Evolutionary conservation across 2,113 vertebrate genomes (phyloP).

Genomic region (Notothenia rossii): DNA sequence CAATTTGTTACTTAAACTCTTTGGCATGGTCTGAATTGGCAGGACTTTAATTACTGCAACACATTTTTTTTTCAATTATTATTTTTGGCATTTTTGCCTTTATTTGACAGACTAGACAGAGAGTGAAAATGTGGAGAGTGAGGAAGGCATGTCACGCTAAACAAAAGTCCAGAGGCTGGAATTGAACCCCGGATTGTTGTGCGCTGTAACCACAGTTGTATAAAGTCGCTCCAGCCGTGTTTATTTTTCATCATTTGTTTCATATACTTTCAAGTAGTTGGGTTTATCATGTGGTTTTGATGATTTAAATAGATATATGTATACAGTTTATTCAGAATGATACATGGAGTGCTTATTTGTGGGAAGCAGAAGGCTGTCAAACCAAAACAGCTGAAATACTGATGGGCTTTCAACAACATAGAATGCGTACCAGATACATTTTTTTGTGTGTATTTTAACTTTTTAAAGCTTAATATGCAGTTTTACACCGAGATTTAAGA

Average conservation of each 20-base stretch:
- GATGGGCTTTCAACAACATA: not conserved
- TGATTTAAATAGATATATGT: not conserved
- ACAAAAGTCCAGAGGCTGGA: too few species aligned
- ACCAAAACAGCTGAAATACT: not conserved
- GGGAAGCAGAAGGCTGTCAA: not conserved
- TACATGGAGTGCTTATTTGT: not conserved
- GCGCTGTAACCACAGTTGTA: too few species aligned
- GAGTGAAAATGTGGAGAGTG: too few species aligned
- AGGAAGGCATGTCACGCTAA: too few species aligned
- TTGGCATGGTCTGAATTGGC: not conserved
- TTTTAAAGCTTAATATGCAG: not conserved
- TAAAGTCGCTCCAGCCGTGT: not conserved
- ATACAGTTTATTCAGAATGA: not conserved
- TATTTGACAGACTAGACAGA: too few species aligned
- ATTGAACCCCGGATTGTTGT: too few species aligned
- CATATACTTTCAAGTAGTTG: not conserved
- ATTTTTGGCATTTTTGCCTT: too few species aligned
- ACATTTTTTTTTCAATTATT: too few species aligned
- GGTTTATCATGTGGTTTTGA: slow-evolving; percentile 9
- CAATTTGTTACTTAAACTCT: not conserved
- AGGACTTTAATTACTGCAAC: not conserved
- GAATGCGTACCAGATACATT: not conserved
- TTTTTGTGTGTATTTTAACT: not conserved
- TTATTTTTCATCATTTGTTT: not conserved
- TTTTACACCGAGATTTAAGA: not conserved